Evolutionary conservation across 2,797 vertebrate genomes (phyloP).

Genomic region (Rhinophrynus dorsalis): DNA sequence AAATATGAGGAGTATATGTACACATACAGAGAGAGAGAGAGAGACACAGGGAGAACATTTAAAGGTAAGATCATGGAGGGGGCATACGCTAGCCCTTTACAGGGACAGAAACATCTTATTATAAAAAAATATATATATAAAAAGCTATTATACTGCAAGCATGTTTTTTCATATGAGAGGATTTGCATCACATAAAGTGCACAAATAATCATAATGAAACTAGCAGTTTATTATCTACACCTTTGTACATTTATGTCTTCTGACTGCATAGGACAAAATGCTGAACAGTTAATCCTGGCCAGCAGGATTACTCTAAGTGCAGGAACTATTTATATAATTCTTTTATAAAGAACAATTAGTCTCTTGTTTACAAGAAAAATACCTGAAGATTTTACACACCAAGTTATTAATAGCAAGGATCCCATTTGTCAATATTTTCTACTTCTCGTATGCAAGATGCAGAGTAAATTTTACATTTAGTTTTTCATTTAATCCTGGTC

Average conservation of each 20-base stretch:
- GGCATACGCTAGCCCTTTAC: no score
- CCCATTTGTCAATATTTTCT: background rate
- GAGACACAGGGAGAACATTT: no score
- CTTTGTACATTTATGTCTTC: background rate
- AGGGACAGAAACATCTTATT: no score
- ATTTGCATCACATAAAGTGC: background rate
- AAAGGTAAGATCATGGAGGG: no score
- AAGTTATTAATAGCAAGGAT: background rate
- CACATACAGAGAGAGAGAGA: no score
- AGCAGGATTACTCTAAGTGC: conserved; percentile 1
- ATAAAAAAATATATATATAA: no score
- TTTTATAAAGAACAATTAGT: background rate
- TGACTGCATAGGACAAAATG: background rate
- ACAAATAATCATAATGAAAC: background rate
- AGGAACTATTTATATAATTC: conserved; percentile 23
- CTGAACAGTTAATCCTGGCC: background rate
- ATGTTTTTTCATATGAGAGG: no score
- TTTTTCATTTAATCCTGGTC: no score
- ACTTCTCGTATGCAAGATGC: no score
- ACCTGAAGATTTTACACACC: background rate
- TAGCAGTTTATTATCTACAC: background rate
- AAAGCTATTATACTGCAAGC: no score
- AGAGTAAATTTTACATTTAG: no score
- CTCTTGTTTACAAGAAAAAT: background rate
- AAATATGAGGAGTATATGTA: no score